These are phyloP conservation scores for Cheumatopsyche charites DNA, from an alignment of 1,140 invertebrate genomes.

Conservation along the genomic window DNA sequence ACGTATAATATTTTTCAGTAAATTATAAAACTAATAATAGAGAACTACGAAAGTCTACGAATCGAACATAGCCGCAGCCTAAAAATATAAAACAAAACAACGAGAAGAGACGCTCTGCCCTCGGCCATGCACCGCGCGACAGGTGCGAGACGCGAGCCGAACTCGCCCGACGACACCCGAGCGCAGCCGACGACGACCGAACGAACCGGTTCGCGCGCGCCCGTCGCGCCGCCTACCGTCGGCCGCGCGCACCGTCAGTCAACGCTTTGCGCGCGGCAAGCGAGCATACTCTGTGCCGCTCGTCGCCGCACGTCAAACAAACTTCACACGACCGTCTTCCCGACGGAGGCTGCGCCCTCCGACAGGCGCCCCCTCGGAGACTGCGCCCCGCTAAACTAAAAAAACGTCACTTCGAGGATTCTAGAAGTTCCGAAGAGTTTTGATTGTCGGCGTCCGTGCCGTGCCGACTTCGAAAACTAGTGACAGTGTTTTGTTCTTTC, in stretches of 20 bases:
- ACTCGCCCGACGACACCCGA: constrained; percentile 19
- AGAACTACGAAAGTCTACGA: too few species aligned
- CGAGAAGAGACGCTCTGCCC: background rate
- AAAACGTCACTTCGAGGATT: too few species aligned
- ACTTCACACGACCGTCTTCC: background rate
- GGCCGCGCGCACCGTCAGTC: too few species aligned
- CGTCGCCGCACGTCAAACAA: background rate
- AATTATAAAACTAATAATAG: too few species aligned
- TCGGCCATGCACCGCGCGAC: constrained; percentile 34
- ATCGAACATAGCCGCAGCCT: too few species aligned
- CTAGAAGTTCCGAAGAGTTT: too few species aligned
- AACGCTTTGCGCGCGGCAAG: constrained; percentile 25
- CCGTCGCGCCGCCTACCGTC: constrained; percentile 27
- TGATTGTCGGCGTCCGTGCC: background rate
- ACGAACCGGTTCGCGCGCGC: background rate
- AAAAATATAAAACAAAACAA: background rate
- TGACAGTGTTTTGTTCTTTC: background rate
- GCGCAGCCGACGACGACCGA: constrained; percentile 14
- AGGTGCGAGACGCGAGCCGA: constrained; percentile 23
- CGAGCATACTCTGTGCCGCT: background rate
- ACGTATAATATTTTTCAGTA: too few species aligned
- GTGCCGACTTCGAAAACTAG: too few species aligned
- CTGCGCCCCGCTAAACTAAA: too few species aligned
- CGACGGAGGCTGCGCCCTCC: background rate
- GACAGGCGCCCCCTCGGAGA: background rate